Percentiles rank a stretch among this genome's conserved stretches.
Evolutionary conservation across 2,888 invertebrate species (phyloP).

Genomic region (Dasypolia templi): DNA sequence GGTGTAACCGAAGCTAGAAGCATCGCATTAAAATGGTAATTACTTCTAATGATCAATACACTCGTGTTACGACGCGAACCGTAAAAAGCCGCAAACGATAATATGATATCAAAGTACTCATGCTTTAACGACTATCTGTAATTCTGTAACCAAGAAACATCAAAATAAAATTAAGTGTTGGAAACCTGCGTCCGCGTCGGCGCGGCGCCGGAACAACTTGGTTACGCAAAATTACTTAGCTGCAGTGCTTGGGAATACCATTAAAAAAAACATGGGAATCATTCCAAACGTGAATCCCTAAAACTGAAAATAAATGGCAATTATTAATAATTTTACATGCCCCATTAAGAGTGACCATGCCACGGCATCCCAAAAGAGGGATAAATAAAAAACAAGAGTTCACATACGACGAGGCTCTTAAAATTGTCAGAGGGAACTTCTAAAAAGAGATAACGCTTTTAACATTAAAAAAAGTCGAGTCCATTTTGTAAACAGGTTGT

Average conservation of each 20-base stretch:
- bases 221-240: constrained; percentile 33
- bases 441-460: constrained; percentile 84
- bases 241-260: constrained; percentile 14
- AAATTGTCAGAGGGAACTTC: constrained; percentile 84
- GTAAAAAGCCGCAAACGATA: constrained; percentile 37
- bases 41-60: constrained; percentile 4
- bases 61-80: constrained; percentile 18
- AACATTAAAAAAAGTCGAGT: constrained; percentile 82
- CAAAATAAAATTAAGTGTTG: constrained; percentile 43
- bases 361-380: constrained; percentile 66
- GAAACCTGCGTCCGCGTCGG: constrained; percentile 19
- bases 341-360: constrained; percentile 78
- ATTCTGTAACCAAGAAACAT: constrained; percentile 29
- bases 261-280: constrained; percentile 41
- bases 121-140: constrained; percentile 36
- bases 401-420: constrained; percentile 79
- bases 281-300: constrained; percentile 47
- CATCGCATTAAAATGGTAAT: constrained; percentile 16
- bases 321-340: constrained; percentile 83
- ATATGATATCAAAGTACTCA: constrained; percentile 41
- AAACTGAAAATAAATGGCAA: constrained; percentile 61
- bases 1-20: background rate
- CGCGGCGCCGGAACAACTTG: constrained; percentile 25
- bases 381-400: constrained; percentile 73
- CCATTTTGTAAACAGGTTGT: constrained; percentile 87